A percentile compares a stretch with the other conserved stretches of the same genome.
Evolutionary conservation across 1,140 invertebrate species (phyloP).

Genomic region (Nebria ingens): DNA sequence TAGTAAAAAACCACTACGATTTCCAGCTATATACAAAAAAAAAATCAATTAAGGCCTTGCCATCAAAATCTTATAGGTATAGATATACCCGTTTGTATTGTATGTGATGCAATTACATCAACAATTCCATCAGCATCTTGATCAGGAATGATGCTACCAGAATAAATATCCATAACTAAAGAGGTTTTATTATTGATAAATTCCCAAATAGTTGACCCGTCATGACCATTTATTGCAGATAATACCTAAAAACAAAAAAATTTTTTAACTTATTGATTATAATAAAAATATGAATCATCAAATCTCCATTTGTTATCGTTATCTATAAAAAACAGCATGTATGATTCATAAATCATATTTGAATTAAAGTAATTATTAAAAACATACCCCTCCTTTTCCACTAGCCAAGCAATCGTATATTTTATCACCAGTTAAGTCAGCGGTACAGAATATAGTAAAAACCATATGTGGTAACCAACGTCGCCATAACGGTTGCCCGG

Average conservation of each 20-base stretch:
- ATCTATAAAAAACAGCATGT: neutral
- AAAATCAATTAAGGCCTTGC: neutral
- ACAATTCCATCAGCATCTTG: slow-evolving; percentile 58
- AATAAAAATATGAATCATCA: too few relatives aligned
- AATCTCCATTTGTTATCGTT: neutral
- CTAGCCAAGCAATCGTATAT: slow-evolving; percentile 62
- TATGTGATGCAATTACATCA: slow-evolving; percentile 63
- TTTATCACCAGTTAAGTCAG: slow-evolving; percentile 60
- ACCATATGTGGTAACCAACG: slow-evolving; percentile 64
- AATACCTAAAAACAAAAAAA: slow-evolving; percentile 46
- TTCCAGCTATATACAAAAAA: slow-evolving; percentile 25
- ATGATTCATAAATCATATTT: slow-evolving; percentile 4
- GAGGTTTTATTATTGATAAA: slow-evolving; percentile 37
- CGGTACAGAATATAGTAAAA: slow-evolving; percentile 62
- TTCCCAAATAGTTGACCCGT: slow-evolving; percentile 59
- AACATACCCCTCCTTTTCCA: slow-evolving; percentile 58
- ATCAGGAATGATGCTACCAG: slow-evolving; percentile 62
- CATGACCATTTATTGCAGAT: slow-evolving; percentile 53
- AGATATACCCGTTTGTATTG: slow-evolving; percentile 35
- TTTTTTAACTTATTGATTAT: slow-evolving; percentile 10
- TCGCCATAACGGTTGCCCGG: slow-evolving; percentile 64
- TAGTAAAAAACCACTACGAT: slow-evolving; percentile 48
- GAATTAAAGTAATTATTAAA: slow-evolving; percentile 9
- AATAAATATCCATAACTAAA: slow-evolving; percentile 43
- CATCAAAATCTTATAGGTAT: neutral